Evolutionary conservation across 2,888 invertebrate genomes (phyloP).

Genomic region (Hypolimnas misippus): DNA sequence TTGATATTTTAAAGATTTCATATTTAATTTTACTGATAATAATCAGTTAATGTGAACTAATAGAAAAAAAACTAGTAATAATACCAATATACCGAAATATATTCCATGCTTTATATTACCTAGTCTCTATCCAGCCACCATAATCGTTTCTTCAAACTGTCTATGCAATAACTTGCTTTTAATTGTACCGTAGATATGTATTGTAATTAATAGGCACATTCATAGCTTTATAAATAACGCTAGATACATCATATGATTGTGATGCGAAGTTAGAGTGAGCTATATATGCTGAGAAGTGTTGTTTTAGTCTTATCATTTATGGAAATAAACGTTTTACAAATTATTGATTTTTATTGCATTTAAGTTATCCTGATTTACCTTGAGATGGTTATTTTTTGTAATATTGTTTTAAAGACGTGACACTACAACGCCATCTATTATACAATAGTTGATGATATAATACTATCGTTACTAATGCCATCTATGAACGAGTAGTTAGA

Average conservation of each 20-base stretch:
- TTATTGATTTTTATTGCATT: constrained; percentile 44
- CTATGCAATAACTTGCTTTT: constrained; percentile 33
- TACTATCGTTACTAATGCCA: constrained; percentile 40
- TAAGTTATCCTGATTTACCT: neutral
- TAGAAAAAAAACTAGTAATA: neutral
- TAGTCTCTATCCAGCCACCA: constrained; percentile 35
- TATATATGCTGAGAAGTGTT: constrained; percentile 68
- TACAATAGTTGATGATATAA: constrained; percentile 36
- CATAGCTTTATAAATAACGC: constrained; percentile 71
- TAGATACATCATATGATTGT: constrained; percentile 47
- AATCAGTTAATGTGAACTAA: neutral
- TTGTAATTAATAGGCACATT: constrained; percentile 22
- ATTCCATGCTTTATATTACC: constrained; percentile 10
- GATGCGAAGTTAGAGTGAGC: constrained; percentile 61
- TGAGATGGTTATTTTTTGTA: neutral
- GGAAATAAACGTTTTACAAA: constrained; percentile 62
- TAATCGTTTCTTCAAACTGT: constrained; percentile 12
- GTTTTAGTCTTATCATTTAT: constrained; percentile 72
- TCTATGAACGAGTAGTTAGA: constrained; percentile 47
- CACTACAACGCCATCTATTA: constrained; percentile 49
- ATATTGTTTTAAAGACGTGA: too few species aligned
- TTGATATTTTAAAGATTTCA: neutral
- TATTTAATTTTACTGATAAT: neutral
- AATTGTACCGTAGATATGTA: constrained; percentile 29
- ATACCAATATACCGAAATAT: neutral